These are phyloP conservation scores for Solen grandis DNA, from an alignment of 1,140 invertebrate genomes.

Conservation along the genomic window DNA sequence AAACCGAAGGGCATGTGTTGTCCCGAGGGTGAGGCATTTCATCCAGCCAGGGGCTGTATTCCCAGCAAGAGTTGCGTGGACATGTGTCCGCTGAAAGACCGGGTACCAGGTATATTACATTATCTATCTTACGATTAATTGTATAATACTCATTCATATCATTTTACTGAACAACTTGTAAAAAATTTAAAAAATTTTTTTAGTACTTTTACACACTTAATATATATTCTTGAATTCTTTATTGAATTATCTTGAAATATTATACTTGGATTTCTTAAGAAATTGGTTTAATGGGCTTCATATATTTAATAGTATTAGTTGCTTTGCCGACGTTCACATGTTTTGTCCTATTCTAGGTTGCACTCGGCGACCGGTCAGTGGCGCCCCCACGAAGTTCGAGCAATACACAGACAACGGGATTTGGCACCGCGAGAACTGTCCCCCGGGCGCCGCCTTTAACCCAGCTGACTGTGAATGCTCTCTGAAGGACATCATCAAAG, in stretches of 20 bases:
- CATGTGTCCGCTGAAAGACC: constrained; percentile 57
- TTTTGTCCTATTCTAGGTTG: constrained; percentile 19
- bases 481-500: neutral
- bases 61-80: constrained; percentile 22
- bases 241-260: too few species aligned
- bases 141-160: too few species aligned
- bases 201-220: too few species aligned
- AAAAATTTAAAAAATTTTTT: too few species aligned
- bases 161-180: too few species aligned
- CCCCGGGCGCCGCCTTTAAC: constrained; percentile 55
- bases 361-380: constrained; percentile 51
- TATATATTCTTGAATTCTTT: too few species aligned
- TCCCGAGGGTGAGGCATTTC: constrained; percentile 56
- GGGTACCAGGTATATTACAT: constrained; percentile 37
- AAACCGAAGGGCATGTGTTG: constrained; percentile 63
- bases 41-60: constrained; percentile 51
- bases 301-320: too few species aligned
- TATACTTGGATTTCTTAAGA: too few species aligned
- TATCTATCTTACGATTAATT: too few species aligned
- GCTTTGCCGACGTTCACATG: too few species aligned
- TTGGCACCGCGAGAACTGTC: constrained; percentile 60
- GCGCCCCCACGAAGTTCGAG: constrained; percentile 54
- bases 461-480: constrained; percentile 58
- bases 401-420: constrained; percentile 56
- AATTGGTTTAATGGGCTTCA: too few species aligned